Conservation (phyloP, 1,140 invertebrate species). For the Triops longicaudatus region DNA sequence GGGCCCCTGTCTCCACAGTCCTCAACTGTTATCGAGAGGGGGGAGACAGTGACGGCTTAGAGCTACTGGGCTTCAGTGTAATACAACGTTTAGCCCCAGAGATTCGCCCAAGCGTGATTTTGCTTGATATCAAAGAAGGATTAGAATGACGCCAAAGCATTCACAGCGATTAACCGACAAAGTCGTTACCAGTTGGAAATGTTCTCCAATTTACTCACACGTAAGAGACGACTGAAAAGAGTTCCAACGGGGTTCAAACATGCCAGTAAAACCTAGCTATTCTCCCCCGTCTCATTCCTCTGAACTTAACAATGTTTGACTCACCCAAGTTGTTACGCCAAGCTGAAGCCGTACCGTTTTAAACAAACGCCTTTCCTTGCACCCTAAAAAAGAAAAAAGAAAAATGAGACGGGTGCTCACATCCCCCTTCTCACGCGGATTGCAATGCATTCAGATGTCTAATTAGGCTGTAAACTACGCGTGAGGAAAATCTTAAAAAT, state of each 20-base stretch:
- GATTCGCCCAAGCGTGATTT: not conserved
- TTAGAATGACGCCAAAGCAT: not conserved
- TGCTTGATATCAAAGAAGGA: conserved; percentile 12
- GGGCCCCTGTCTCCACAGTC: not conserved
- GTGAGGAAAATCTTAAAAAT: not conserved
- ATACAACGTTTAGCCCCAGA: not conserved
- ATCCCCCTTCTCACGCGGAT: conserved; percentile 2
- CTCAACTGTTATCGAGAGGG: not conserved
- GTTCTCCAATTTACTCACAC: not conserved
- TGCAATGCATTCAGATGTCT: conserved; percentile 12
- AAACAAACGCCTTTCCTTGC: not conserved
- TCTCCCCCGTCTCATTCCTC: not conserved
- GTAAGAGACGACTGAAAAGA: not conserved
- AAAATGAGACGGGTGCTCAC: not conserved
- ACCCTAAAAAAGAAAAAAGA: not conserved
- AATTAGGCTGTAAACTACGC: not conserved
- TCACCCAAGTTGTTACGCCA: not conserved
- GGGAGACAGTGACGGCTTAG: not conserved
- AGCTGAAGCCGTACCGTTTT: not conserved
- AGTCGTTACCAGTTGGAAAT: not conserved
- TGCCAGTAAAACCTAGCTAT: not conserved
- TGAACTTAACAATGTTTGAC: not conserved
- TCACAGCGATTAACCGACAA: not conserved
- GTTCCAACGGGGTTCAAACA: not conserved
- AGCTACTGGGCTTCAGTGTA: not conserved